Percentiles rank a stretch among this genome's conserved stretches.
phyloP scores from a whole-genome alignment of 1,140 invertebrate genomes.

The Ylistrum balloti region DNA sequence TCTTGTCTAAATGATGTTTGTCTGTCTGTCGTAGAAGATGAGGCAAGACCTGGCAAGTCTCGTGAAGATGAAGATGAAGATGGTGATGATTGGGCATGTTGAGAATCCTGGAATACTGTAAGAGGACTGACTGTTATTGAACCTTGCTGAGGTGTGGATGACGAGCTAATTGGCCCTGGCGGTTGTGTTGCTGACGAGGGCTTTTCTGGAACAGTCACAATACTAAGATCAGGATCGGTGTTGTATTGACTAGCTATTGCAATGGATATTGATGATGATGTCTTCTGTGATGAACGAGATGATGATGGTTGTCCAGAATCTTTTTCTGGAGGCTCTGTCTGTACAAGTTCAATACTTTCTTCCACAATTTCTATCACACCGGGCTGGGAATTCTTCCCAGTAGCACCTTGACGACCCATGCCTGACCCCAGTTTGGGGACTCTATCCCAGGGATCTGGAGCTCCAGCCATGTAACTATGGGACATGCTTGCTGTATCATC shows the following conservation, averaged over 20 bases:
- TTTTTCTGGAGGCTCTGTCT: slow-evolving; percentile 57
- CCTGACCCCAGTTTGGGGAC: slow-evolving; percentile 34
- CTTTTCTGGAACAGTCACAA: slow-evolving; percentile 56
- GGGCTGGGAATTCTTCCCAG: slow-evolving; percentile 42
- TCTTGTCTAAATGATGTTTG: slow-evolving; percentile 19
- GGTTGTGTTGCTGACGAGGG: slow-evolving; percentile 44
- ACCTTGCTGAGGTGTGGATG: slow-evolving; percentile 45
- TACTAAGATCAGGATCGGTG: slow-evolving; percentile 50
- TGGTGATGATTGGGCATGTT: slow-evolving; percentile 41
- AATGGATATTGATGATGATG: slow-evolving; percentile 45
- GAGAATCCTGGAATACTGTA: slow-evolving; percentile 46
- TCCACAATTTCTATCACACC: slow-evolving; percentile 56
- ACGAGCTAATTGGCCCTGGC: neutral
- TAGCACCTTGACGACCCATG: slow-evolving; percentile 38
- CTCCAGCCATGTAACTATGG: slow-evolving; percentile 41
- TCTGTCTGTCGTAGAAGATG: slow-evolving; percentile 31
- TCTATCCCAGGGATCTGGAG: slow-evolving; percentile 42
- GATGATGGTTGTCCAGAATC: slow-evolving; percentile 49
- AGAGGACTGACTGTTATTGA: slow-evolving; percentile 63
- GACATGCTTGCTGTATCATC: slow-evolving; percentile 38
- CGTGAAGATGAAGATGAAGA: slow-evolving; percentile 44
- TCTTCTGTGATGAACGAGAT: slow-evolving; percentile 52
- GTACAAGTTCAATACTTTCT: slow-evolving; percentile 61
- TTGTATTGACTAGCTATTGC: slow-evolving; percentile 59
- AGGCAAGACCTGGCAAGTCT: slow-evolving; percentile 34